Percentiles rank a stretch among this genome's conserved stretches.
phyloP scores from a whole-genome alignment of 1,140 invertebrate genomes.

The Procambarus virginalis region DNA sequence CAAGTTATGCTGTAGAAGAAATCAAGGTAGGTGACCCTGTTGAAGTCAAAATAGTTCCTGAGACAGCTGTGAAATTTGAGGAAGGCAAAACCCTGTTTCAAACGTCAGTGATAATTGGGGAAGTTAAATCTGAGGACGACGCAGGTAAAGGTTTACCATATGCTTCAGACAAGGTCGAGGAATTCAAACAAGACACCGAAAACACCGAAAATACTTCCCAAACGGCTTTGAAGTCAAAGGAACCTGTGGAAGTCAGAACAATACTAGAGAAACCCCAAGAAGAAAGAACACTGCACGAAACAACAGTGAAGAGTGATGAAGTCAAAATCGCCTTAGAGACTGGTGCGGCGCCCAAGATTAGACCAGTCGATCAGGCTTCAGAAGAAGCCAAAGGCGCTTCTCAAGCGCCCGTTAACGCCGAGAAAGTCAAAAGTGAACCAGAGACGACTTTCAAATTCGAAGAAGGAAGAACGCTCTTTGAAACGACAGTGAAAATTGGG shows the following conservation, averaged over 20 bases:
- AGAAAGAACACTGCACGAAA: conserved; percentile 24
- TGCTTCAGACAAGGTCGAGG: conserved; percentile 3
- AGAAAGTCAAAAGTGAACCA: background rate
- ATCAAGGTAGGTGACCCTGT: background rate
- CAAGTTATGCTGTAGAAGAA: background rate
- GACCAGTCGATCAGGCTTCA: background rate
- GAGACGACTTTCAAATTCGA: background rate
- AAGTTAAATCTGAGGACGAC: background rate
- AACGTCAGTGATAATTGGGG: conserved; percentile 24
- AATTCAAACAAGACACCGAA: conserved; percentile 23
- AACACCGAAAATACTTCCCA: background rate
- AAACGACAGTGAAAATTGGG: conserved; percentile 20
- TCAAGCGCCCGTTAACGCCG: background rate
- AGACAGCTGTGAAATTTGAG: conserved; percentile 11
- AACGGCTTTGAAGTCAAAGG: background rate
- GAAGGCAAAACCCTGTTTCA: conserved; percentile 18
- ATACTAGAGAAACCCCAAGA: conserved; percentile 18
- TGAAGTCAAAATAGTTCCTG: conserved; percentile 16
- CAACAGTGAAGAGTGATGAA: conserved; percentile 15
- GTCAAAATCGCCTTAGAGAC: background rate
- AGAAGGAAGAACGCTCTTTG: conserved; percentile 6
- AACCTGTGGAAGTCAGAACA: conserved; percentile 5
- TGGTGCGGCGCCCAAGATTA: background rate
- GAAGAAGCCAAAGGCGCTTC: background rate
- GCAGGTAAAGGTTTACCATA: background rate